phyloP scores from a whole-genome alignment of 2,888 invertebrate genomes.

The Orchesellides sinensis region DNA sequence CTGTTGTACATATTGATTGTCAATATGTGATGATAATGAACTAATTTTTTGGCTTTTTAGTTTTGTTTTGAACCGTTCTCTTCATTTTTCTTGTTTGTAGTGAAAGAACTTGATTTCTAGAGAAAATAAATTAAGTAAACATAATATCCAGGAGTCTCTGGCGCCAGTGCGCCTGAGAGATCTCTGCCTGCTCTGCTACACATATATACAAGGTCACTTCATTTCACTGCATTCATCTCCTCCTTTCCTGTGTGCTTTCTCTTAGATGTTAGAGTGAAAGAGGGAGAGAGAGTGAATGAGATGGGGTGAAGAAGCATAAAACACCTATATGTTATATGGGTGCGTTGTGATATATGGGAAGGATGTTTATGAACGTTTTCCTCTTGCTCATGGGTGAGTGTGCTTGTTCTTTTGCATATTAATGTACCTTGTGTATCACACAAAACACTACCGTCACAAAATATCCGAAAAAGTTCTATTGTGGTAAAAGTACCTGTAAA shows the following conservation, averaged over 20 bases:
- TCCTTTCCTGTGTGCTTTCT: slow-evolving; percentile 19
- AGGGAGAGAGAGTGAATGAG: slow-evolving; percentile 17
- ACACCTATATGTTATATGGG: background rate
- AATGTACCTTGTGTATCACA: no score
- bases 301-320: no score
- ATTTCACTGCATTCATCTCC: slow-evolving; percentile 24
- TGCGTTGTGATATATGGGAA: no score
- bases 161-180: slow-evolving; percentile 57
- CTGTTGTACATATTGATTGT: no score
- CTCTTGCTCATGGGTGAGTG: no score
- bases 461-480: no score
- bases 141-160: slow-evolving; percentile 34
- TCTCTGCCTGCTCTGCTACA: no score
- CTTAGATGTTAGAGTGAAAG: background rate
- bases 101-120: background rate
- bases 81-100: background rate
- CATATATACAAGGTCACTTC: slow-evolving; percentile 52
- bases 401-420: no score
- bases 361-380: background rate
- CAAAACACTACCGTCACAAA: no score
- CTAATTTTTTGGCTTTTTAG: background rate
- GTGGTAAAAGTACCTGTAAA: no score
- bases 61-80: background rate
- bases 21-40: no score
- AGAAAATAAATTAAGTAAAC: background rate